Evolutionary conservation across 1,140 invertebrate genomes (phyloP).

Genomic region (Ceratosolen solmsi): DNA sequence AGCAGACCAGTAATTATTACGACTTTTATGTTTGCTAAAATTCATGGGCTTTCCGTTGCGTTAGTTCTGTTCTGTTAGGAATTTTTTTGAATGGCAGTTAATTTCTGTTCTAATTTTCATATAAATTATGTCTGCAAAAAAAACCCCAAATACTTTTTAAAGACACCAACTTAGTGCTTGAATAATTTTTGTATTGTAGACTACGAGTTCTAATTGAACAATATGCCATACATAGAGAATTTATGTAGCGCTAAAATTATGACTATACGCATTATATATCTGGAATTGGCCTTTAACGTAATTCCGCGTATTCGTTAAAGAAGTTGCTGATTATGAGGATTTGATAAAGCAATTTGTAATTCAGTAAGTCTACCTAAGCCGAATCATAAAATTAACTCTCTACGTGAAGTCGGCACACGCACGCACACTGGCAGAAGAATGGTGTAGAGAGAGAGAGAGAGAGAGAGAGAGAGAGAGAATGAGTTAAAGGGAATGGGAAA

Average conservation of each 20-base stretch:
- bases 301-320: no score
- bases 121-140: neutral
- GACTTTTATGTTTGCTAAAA: neutral
- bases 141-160: neutral
- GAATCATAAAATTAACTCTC: no score
- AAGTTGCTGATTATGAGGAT: no score
- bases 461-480: no score
- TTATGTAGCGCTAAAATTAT: no score
- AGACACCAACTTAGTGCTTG: neutral
- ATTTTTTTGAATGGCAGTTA: neutral
- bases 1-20: neutral
- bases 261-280: no score
- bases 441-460: no score
- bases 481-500: no score
- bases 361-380: neutral
- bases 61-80: neutral
- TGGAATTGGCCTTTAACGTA: no score
- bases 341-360: neutral
- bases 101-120: neutral
- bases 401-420: no score
- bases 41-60: neutral
- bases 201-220: neutral
- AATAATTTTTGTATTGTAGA: neutral
- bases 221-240: no score
- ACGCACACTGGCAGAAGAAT: no score